A percentile compares a stretch with the other conserved stretches of the same genome.
These are phyloP conservation scores for Pseudopipra pipra DNA, from an alignment of 2,113 vertebrate genomes.

Conservation along the genomic window DNA sequence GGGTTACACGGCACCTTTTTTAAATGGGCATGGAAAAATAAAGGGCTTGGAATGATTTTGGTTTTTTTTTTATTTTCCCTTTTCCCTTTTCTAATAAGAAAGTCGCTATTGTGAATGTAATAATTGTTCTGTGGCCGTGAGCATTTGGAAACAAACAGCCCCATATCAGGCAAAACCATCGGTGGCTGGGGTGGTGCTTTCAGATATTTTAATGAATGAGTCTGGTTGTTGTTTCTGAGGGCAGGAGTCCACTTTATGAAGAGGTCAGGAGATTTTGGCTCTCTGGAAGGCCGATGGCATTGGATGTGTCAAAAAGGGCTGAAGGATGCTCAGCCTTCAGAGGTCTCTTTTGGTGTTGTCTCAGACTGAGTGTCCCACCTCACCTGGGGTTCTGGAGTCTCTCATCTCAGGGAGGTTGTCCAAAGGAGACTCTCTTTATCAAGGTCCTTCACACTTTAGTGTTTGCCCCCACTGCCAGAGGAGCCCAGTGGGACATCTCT, in stretches of 20 bases:
- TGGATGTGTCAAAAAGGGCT: not conserved
- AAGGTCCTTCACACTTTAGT: not conserved
- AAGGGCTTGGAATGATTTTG: not conserved
- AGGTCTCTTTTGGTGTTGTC: not conserved
- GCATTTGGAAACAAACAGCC: constrained; percentile 13
- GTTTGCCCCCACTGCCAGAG: not conserved
- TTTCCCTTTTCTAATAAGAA: not conserved
- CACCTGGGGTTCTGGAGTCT: not conserved
- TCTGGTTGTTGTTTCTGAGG: not conserved
- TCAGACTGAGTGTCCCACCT: not conserved
- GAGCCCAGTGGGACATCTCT: not conserved
- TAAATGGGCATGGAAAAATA: constrained; percentile 41
- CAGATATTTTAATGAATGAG: not conserved
- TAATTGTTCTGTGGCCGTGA: not conserved
- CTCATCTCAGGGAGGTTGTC: accelerated
- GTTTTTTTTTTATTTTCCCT: not conserved
- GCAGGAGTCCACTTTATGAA: not conserved
- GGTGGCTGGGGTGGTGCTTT: not conserved
- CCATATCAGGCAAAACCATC: not conserved
- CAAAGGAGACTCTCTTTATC: not conserved
- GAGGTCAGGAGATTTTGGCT: not conserved
- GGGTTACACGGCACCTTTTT: not conserved
- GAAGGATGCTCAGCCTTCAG: not conserved
- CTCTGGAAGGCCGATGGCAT: not conserved
- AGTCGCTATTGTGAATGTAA: not conserved